phyloP scores from a whole-genome alignment of 1,140 invertebrate genomes.

The Dreissena rostriformis region DNA sequence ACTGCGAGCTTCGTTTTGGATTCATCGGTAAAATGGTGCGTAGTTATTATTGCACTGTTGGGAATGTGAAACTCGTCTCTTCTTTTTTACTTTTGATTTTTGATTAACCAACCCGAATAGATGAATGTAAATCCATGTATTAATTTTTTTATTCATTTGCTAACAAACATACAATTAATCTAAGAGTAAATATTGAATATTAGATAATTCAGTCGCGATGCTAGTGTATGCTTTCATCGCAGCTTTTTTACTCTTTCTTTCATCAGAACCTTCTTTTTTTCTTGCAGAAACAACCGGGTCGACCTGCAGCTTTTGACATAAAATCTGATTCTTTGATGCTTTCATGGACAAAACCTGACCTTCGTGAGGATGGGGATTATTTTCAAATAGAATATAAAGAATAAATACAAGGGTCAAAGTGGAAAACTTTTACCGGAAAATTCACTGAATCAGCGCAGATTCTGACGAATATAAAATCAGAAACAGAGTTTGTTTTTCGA shows the following conservation, averaged over 20 bases:
- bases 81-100: no score
- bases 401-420: background rate
- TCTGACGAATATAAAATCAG: background rate
- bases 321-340: background rate
- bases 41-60: no score
- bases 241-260: background rate
- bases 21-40: no score
- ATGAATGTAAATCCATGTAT: background rate
- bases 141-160: no score
- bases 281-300: background rate
- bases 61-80: no score
- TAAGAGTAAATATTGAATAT: background rate
- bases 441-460: background rate
- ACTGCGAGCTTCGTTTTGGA: no score
- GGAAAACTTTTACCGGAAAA: conserved; percentile 5
- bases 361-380: background rate
- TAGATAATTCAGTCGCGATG: background rate
- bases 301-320: background rate
- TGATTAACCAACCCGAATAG: background rate
- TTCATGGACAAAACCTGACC: background rate
- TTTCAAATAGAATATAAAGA: conserved; percentile 16
- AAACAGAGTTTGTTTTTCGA: conserved; percentile 22
- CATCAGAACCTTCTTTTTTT: background rate
- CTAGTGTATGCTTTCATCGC: background rate
- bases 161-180: background rate